Evolutionary conservation across 1,140 invertebrate genomes (phyloP).

Genomic region (Ostrea denselamellosa): DNA sequence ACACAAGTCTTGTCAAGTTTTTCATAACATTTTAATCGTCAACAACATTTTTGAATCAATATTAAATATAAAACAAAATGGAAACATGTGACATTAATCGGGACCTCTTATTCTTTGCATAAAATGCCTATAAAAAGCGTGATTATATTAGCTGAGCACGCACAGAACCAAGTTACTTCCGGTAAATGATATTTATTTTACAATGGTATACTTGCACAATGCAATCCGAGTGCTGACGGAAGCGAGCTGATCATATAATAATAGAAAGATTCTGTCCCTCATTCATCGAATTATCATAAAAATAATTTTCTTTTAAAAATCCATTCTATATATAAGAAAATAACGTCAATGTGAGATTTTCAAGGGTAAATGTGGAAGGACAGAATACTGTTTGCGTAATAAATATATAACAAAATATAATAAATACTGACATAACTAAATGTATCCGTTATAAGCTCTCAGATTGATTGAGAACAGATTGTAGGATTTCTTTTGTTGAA

Average conservation of each 20-base stretch:
- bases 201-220: slow-evolving; percentile 1
- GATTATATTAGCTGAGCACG: slow-evolving; percentile 29
- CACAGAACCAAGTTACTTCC: slow-evolving; percentile 13
- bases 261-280: neutral
- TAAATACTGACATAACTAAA: neutral
- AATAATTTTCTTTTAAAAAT: neutral
- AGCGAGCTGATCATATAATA: neutral
- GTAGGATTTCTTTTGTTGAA: slow-evolving; percentile 10
- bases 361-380: neutral
- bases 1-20: neutral
- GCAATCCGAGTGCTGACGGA: neutral
- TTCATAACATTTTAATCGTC: slow-evolving; percentile 9
- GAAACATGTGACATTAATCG: slow-evolving; percentile 22
- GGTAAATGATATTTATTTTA: neutral
- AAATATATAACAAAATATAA: slow-evolving; percentile 36
- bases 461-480: neutral
- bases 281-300: neutral
- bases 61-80: slow-evolving; percentile 39
- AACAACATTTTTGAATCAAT: slow-evolving; percentile 34
- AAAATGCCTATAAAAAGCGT: slow-evolving; percentile 37
- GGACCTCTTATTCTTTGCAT: slow-evolving; percentile 21
- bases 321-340: neutral
- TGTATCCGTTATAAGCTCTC: neutral
- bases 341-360: neutral
- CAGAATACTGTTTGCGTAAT: slow-evolving; percentile 22